phyloP scores from a whole-genome alignment of 92 coral and sea anemone species.

The Galaxea fascicularis region DNA sequence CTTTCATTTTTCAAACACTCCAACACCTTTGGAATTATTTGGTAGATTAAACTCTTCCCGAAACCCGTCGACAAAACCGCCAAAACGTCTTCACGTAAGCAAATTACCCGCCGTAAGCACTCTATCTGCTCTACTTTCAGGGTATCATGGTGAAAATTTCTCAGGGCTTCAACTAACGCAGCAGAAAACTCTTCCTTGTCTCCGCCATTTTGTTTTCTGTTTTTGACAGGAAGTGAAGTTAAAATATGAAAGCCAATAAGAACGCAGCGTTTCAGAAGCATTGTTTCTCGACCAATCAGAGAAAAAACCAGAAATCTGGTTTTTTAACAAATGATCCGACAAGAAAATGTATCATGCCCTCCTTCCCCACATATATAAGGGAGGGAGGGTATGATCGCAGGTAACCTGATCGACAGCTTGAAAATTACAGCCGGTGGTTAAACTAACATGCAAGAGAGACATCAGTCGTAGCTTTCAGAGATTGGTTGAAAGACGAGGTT shows the following conservation, averaged over 20 bases:
- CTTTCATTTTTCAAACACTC: background rate
- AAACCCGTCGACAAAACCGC: background rate
- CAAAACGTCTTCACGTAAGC: background rate
- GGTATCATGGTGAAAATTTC: background rate
- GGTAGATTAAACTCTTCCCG: constrained; percentile 22
- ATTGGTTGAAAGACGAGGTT: too few relatives aligned
- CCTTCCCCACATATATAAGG: background rate
- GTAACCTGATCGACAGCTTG: too few relatives aligned
- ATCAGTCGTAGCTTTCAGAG: too few relatives aligned
- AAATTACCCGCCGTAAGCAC: constrained; percentile 9
- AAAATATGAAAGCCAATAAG: background rate
- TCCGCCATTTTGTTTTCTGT: background rate
- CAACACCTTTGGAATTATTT: constrained; percentile 21
- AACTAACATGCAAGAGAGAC: too few relatives aligned
- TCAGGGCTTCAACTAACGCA: constrained; percentile 5
- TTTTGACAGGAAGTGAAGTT: background rate
- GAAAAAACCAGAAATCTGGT: constrained; percentile 2
- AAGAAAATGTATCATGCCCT: constrained; percentile 1
- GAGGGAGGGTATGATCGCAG: constrained; percentile 2
- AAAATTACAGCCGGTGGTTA: too few relatives aligned
- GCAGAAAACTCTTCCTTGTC: background rate
- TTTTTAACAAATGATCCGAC: background rate
- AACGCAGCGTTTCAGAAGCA: background rate
- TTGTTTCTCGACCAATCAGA: constrained; percentile 2
- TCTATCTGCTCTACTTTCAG: constrained; percentile 3